Evolutionary conservation across 2,797 vertebrate species (phyloP).

Genomic region (Phalloptychus januarius): DNA sequence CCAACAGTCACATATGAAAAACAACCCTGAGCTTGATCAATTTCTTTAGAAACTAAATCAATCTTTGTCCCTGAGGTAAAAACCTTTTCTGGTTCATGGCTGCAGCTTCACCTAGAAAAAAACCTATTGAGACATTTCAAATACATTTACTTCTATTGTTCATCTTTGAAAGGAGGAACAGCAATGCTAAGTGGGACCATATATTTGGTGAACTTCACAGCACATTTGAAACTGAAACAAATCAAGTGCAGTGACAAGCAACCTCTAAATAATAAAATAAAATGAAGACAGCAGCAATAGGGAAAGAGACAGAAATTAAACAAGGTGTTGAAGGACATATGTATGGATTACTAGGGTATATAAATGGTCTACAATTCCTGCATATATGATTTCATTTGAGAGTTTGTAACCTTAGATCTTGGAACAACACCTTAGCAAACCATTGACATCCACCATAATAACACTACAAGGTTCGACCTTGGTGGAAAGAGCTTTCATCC

Average conservation of each 20-base stretch:
- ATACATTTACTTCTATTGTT: slow-evolving; percentile 6
- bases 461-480: slow-evolving; percentile 45
- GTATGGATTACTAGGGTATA: slow-evolving; percentile 19
- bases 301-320: background rate
- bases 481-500: slow-evolving; percentile 56
- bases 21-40: slow-evolving; percentile 6
- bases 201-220: background rate
- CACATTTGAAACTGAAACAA: slow-evolving; percentile 3
- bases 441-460: slow-evolving; percentile 61
- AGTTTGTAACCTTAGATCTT: slow-evolving; percentile 51
- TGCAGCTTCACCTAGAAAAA: background rate
- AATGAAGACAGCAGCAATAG: background rate
- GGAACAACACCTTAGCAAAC: slow-evolving; percentile 64
- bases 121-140: background rate
- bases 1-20: slow-evolving; percentile 1
- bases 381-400: slow-evolving; percentile 15
- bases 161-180: background rate
- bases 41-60: slow-evolving; percentile 16
- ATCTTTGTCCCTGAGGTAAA: slow-evolving; percentile 2
- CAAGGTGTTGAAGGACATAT: slow-evolving; percentile 19
- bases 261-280: background rate
- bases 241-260: background rate
- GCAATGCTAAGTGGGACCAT: background rate
- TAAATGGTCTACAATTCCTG: slow-evolving; percentile 15
- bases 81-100: background rate